Base-by-base conservation (phyloP, 2,113 vertebrate species). In the Smithornis capensis region DNA sequence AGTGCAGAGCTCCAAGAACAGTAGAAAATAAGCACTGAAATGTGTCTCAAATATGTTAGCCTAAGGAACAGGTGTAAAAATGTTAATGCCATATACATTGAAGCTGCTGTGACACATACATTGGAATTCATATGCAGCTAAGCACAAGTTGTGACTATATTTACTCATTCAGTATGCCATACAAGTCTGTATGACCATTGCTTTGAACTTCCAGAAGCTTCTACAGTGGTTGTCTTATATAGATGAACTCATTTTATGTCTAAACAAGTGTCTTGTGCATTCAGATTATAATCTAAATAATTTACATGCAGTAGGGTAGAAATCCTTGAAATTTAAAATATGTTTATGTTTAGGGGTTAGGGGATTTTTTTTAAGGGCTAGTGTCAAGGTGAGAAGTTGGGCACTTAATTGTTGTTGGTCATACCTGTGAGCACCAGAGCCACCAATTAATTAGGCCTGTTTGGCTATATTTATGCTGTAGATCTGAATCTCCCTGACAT, bases 1-100 rank as follows among this genome's bases (percentile, higher is more conserved):
- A 14, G 65, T 83, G 69, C 68, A 95, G n/a, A 77, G 47, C 82
- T 95, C 71, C 69, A 91, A 89, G 93, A 94, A 10, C 4, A 75
- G 25, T 31, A 79, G 92, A 89, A 94, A 94, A 81, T 89, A 96
- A 95, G 95, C 81, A 89, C 87, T 94, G 91, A 94, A 95, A 90
- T 74, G 9, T n/a, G 6, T 87, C 16, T 25, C 1, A 0, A 45
- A 77, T 42, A 55, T 24, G 4, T 59, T 84, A 86, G 57, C 42
- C 35, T 33, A 77, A 96, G 88, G 82, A 84, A 37, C 38, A 69
- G n/a, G 44, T 71, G 71, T 94, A 94, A 95, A 96, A 96, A 93
- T 84, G 60, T 2, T 64, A 89, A 90, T 95, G 16, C 60, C 14
- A 4, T 96, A 10, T 75, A 64, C 0, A 0, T 14, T 70, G 79